phyloP scores from a whole-genome alignment of 2,113 vertebrate species.

The Ammodytes dubius region DNA sequence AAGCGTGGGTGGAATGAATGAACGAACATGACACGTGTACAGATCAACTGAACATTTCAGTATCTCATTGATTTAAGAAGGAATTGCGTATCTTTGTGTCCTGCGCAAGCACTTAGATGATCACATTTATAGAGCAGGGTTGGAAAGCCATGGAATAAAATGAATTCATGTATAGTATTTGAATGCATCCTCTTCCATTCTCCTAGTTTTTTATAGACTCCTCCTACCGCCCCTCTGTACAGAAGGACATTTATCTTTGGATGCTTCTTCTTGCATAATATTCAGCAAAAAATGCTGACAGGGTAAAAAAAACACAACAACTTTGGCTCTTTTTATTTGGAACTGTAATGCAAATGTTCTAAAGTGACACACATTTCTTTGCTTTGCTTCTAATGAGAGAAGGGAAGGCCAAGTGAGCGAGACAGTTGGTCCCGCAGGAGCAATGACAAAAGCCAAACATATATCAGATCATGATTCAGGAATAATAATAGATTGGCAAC shows the following conservation, averaged over 20 bases:
- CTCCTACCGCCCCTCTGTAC: constrained; percentile 38
- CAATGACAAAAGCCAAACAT: constrained; percentile 22
- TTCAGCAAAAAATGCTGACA: constrained; percentile 60
- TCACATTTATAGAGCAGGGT: not conserved
- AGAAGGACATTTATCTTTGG: constrained; percentile 46
- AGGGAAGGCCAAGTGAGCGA: constrained; percentile 35
- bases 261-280: constrained; percentile 52
- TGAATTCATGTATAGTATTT: constrained; percentile 1
- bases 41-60: constrained; percentile 10
- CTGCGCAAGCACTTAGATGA: not conserved
- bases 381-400: constrained; percentile 31
- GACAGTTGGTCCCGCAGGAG: constrained; percentile 46
- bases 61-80: not conserved
- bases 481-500: constrained; percentile 12
- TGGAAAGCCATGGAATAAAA: not conserved
- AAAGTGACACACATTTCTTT: constrained; percentile 36
- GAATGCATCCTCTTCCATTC: constrained; percentile 28
- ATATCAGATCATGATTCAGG: constrained; percentile 28
- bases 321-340: constrained; percentile 45
- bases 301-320: constrained; percentile 28
- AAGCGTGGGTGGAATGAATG: not conserved
- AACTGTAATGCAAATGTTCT: constrained; percentile 21
- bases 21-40: not conserved
- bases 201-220: constrained; percentile 27
- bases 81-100: constrained; percentile 3